These are phyloP conservation scores for Tor tambroides DNA, from an alignment of 2,113 vertebrate genomes.

Conservation along the genomic window DNA sequence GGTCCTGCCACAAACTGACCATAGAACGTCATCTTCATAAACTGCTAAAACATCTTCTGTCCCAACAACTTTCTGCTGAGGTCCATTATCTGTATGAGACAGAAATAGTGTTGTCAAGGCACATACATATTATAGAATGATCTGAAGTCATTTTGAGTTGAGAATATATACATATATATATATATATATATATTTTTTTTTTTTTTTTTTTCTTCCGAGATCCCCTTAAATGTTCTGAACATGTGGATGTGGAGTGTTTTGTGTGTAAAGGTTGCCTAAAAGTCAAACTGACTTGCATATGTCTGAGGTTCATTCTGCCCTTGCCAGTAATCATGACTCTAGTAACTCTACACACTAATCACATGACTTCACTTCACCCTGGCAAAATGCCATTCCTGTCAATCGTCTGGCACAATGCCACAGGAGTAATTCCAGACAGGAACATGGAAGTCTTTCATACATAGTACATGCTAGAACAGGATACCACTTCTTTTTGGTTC, in stretches of 20 bases:
- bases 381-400: neutral
- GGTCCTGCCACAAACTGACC: conserved; percentile 95
- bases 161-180: too few relatives aligned
- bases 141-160: too few relatives aligned
- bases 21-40: conserved; percentile 96
- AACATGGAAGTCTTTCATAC: neutral
- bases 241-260: too few relatives aligned
- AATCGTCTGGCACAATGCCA: neutral
- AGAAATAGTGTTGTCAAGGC: neutral
- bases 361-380: conserved; percentile 1
- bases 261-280: neutral
- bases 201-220: too few relatives aligned
- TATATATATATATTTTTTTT: too few relatives aligned
- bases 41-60: conserved; percentile 76
- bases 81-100: conserved; percentile 67
- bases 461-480: neutral
- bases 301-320: neutral
- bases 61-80: conserved; percentile 80
- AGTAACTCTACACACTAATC: neutral
- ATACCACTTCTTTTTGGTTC: neutral
- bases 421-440: neutral
- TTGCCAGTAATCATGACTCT: too few relatives aligned
- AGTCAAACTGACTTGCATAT: neutral
- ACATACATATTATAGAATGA: too few relatives aligned
- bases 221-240: too few relatives aligned